Evolutionary conservation across 1,140 invertebrate species (phyloP).

Genomic region (Thaumatotibia leucotreta): DNA sequence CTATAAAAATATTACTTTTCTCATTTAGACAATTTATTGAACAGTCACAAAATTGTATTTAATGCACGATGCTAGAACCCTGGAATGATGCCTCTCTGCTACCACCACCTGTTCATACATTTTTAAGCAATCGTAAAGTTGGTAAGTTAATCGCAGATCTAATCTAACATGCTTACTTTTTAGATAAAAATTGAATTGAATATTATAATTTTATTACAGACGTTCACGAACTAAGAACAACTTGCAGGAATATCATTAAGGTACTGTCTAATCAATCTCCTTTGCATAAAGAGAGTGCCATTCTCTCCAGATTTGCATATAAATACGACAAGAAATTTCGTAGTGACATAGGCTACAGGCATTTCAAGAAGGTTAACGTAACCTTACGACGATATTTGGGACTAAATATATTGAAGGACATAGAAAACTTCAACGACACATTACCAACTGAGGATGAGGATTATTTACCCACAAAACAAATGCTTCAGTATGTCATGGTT

Average conservation of each 20-base stretch:
- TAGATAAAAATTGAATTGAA: neutral
- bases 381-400: constrained; percentile 76
- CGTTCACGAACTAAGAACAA: constrained; percentile 38
- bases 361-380: constrained; percentile 77
- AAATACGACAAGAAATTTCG: constrained; percentile 80
- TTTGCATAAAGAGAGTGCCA: constrained; percentile 76
- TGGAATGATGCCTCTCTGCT: constrained; percentile 54
- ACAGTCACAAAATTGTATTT: constrained; percentile 10
- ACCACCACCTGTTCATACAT: constrained; percentile 58
- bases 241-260: constrained; percentile 49
- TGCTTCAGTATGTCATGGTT: constrained; percentile 77
- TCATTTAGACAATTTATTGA: too few relatives aligned
- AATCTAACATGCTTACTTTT: neutral
- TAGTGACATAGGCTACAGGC: constrained; percentile 78
- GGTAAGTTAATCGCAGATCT: constrained; percentile 1
- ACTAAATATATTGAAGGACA: constrained; percentile 67
- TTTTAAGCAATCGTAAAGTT: constrained; percentile 17
- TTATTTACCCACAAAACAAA: constrained; percentile 77
- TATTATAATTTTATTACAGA: constrained; percentile 42
- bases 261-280: constrained; percentile 71
- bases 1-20: too few relatives aligned
- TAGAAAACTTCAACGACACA: constrained; percentile 54
- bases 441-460: constrained; percentile 33
- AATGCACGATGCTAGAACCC: constrained; percentile 38
- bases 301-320: constrained; percentile 78